Conservation (phyloP, 2,113 vertebrate genomes). For the Todiramphus chloris region DNA sequence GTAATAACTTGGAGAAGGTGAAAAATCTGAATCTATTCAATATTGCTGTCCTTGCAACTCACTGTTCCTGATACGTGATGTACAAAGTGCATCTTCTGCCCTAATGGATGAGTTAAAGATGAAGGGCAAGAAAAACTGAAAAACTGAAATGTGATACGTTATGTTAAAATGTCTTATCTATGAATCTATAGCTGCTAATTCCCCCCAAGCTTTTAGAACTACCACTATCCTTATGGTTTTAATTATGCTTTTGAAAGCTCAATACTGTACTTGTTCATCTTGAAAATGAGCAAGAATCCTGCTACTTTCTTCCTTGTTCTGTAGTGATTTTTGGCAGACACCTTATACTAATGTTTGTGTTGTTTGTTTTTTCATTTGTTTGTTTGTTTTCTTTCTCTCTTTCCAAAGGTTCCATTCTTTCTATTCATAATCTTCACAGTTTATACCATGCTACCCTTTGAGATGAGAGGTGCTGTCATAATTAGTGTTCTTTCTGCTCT, state of each 20-base stretch:
- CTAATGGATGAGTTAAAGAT: background rate
- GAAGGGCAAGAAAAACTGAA: background rate
- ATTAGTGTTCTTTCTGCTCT: slow-evolving; percentile 82
- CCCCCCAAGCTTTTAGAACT: background rate
- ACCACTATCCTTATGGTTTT: background rate
- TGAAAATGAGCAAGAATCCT: background rate
- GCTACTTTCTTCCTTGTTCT: background rate
- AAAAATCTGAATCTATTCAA: background rate
- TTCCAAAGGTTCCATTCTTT: slow-evolving; percentile 90
- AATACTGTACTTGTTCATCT: background rate
- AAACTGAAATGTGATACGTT: background rate
- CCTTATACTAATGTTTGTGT: background rate
- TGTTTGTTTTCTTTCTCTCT: background rate
- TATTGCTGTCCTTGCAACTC: background rate
- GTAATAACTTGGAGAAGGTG: background rate
- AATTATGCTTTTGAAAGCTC: background rate
- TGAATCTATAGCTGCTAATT: background rate
- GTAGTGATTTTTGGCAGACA: background rate
- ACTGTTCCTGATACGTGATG: background rate
- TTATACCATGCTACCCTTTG: slow-evolving; percentile 93
- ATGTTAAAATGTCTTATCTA: background rate
- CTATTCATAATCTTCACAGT: slow-evolving; percentile 93
- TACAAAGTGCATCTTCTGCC: background rate
- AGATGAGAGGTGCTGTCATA: slow-evolving; percentile 80
- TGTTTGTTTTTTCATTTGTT: background rate